A percentile compares a stretch with the other conserved stretches of the same genome.
These are phyloP conservation scores for Colletes collaris DNA, from an alignment of 2,888 invertebrate species.

Conservation along the genomic window DNA sequence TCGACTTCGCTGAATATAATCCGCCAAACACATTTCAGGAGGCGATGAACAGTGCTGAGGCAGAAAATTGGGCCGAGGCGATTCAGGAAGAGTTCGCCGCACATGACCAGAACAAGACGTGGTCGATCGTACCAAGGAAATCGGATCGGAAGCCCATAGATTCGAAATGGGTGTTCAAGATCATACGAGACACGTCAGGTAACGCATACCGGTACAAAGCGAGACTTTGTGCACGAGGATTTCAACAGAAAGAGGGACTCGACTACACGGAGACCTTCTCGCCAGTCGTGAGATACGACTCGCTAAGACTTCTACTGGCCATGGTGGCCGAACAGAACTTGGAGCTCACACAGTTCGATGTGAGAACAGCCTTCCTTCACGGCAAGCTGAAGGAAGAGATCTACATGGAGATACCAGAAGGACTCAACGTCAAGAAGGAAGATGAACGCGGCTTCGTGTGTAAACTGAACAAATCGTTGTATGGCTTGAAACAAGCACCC, in stretches of 20 bases:
- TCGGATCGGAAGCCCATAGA: background rate
- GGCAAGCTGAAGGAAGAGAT: background rate
- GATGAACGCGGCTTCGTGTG: too few species aligned
- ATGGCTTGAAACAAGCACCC: background rate
- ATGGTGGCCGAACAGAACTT: background rate
- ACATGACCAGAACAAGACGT: background rate
- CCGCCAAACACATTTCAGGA: background rate
- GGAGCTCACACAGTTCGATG: slow-evolving; percentile 3
- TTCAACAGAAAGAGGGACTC: background rate
- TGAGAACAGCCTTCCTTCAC: slow-evolving; percentile 1
- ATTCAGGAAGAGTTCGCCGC: background rate
- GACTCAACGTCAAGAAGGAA: background rate
- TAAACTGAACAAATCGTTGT: background rate
- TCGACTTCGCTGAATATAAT: background rate
- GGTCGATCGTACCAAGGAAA: background rate
- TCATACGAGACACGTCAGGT: background rate
- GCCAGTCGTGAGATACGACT: slow-evolving; percentile 15
- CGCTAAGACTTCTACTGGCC: background rate
- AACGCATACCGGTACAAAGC: background rate
- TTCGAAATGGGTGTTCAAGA: slow-evolving; percentile 6
- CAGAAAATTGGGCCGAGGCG: background rate
- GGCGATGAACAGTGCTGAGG: background rate
- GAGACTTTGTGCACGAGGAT: background rate
- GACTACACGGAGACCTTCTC: slow-evolving; percentile 17
- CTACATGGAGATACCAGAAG: slow-evolving; percentile 2